Conservation (phyloP, 2,888 invertebrate species). For the Acholoe squamosa region DNA sequence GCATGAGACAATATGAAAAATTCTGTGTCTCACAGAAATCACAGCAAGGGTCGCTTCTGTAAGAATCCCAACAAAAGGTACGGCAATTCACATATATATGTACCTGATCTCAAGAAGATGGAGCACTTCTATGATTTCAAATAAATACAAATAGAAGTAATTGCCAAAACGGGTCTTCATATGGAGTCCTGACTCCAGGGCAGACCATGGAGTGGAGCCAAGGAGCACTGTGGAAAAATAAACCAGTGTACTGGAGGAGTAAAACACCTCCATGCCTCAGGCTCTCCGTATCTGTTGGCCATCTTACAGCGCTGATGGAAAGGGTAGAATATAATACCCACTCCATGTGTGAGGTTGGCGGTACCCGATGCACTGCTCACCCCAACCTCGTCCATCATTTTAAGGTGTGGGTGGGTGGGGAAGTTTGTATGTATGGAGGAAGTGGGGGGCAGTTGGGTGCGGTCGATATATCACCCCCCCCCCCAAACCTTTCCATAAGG, state of each 20-base stretch:
- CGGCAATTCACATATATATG: too few relatives aligned
- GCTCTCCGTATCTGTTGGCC: neutral
- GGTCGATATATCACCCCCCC: constrained; percentile 8
- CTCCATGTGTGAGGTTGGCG: constrained; percentile 47
- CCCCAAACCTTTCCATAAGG: neutral
- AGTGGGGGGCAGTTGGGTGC: neutral
- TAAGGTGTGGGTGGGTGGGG: neutral
- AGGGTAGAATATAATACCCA: constrained; percentile 54
- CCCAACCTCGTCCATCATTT: neutral
- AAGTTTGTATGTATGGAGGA: too few relatives aligned
- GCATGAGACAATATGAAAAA: too few relatives aligned
- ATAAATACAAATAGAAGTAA: too few relatives aligned
- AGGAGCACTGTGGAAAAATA: neutral
- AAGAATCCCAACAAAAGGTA: too few relatives aligned
- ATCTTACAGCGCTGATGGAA: neutral
- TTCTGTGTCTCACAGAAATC: too few relatives aligned
- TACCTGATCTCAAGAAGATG: too few relatives aligned
- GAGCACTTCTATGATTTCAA: too few relatives aligned
- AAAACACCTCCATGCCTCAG: neutral
- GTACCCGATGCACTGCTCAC: constrained; percentile 33
- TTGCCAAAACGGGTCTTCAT: too few relatives aligned
- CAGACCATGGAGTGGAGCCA: too few relatives aligned
- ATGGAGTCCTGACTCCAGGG: too few relatives aligned
- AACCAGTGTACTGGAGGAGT: neutral
- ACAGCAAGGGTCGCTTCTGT: too few relatives aligned